Conservation (phyloP, 2,888 invertebrate genomes). For the Ochropacha duplaris region DNA sequence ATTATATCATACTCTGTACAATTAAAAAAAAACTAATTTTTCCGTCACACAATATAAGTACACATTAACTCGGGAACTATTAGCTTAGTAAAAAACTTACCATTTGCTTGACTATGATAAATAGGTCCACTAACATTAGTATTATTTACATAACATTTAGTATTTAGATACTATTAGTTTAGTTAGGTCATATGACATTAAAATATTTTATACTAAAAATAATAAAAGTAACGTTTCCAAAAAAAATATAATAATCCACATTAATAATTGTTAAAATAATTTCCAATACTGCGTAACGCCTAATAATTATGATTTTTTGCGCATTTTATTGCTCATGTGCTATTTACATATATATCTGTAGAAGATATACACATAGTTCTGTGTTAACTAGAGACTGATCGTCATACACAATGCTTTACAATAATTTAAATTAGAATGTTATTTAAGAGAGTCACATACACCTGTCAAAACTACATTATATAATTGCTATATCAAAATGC, state of each 20-base stretch:
- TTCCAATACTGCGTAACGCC: not conserved
- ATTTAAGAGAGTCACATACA: too few species aligned
- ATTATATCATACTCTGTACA: slow-evolving; percentile 8
- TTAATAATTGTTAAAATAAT: not conserved
- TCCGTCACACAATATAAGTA: not conserved
- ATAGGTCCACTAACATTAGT: slow-evolving; percentile 5
- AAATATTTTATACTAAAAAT: not conserved
- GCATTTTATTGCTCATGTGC: not conserved
- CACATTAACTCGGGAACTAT: not conserved
- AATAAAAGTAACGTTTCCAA: not conserved
- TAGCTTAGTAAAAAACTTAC: not conserved
- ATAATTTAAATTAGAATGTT: too few species aligned
- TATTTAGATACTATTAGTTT: slow-evolving; percentile 9
- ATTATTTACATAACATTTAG: slow-evolving; percentile 10
- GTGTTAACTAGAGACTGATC: slow-evolving; percentile 7
- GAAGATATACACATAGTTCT: not conserved
- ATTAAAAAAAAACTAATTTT: slow-evolving; percentile 3
- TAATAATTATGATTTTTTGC: not conserved
- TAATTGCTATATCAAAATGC: too few species aligned
- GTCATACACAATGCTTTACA: not conserved
- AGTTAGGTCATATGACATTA: not conserved
- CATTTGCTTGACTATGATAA: not conserved
- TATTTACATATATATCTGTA: not conserved
- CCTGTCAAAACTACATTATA: too few species aligned
- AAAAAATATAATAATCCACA: not conserved